phyloP scores from a whole-genome alignment of 2,113 vertebrate species.

The Cyprinodon brontotheroides region DNA sequence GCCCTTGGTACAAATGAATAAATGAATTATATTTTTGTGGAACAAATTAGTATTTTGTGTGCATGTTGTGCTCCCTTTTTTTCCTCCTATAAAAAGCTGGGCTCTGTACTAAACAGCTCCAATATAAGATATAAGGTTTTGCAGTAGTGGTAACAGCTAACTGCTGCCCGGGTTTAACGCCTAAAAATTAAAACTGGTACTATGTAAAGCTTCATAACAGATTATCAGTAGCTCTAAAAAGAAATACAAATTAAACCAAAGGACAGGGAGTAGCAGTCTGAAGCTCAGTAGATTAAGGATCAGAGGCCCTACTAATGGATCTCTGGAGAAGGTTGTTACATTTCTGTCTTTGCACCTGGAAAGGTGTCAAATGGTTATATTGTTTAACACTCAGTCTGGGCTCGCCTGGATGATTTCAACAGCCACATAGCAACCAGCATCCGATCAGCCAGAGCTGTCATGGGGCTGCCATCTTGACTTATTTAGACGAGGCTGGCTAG shows the following conservation, averaged over 20 bases:
- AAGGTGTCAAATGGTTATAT: conserved; percentile 48
- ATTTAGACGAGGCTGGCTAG: conserved; percentile 71
- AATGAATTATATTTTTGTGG: too few relatives aligned
- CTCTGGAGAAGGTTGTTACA: conserved; percentile 30
- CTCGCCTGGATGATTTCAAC: conserved; percentile 66
- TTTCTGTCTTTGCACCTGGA: conserved; percentile 39
- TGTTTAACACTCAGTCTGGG: conserved; percentile 36
- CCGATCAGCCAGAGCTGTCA: conserved; percentile 62
- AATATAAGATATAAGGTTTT: neutral
- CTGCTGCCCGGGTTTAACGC: neutral
- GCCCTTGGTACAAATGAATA: too few relatives aligned
- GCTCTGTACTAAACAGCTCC: too few relatives aligned
- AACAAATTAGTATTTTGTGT: too few relatives aligned
- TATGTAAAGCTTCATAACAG: neutral
- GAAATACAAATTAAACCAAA: neutral
- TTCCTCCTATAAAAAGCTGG: too few relatives aligned
- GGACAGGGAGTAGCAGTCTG: neutral
- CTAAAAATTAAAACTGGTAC: neutral
- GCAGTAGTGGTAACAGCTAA: too few relatives aligned
- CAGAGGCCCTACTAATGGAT: conserved; percentile 23
- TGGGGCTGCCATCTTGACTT: conserved; percentile 75
- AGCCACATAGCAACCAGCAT: conserved; percentile 56
- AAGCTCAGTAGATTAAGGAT: neutral
- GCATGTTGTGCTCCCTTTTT: too few relatives aligned
- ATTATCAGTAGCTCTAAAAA: neutral